Conservation (phyloP, 1,140 invertebrate species). For the Ceratoteleas bidentatus region DNA sequence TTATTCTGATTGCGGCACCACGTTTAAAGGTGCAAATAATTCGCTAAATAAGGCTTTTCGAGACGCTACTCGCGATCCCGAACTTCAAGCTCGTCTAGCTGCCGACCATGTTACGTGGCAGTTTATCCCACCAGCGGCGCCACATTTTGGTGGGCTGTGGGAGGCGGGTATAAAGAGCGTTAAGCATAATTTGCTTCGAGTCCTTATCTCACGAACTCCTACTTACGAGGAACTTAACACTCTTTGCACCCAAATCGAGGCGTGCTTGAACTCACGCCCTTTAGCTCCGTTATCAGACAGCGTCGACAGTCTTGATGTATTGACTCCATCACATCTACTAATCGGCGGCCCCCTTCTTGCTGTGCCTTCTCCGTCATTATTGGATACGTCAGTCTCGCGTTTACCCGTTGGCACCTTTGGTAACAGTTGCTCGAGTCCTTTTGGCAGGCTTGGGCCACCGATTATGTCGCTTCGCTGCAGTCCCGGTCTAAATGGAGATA, state of each 20-base stretch:
- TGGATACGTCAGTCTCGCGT: no score
- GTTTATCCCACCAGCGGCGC: no score
- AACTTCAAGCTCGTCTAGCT: not conserved
- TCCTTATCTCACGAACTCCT: not conserved
- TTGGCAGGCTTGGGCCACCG: no score
- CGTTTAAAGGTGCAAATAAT: constrained; percentile 7
- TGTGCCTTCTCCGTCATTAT: no score
- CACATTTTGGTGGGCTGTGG: no score
- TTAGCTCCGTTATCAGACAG: not conserved
- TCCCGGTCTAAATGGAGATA: no score
- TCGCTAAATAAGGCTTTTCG: not conserved
- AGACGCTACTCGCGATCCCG: not conserved
- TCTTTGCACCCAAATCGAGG: constrained; percentile 13
- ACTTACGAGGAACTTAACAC: constrained; percentile 33
- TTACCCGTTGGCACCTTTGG: no score
- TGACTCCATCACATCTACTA: no score
- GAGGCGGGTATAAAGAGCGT: no score
- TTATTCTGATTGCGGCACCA: constrained; percentile 9
- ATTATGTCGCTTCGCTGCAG: no score
- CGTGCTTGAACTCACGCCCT: constrained; percentile 18
- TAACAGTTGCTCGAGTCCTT: no score
- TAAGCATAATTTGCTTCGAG: not conserved
- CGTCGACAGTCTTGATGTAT: no score
- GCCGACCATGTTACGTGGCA: not conserved
- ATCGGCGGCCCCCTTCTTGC: not conserved